Evolutionary conservation across 2,113 vertebrate species (phyloP), one percentile per base, ranked within the genome.

Genomic region (Genyomyrus donnyi): DNA sequence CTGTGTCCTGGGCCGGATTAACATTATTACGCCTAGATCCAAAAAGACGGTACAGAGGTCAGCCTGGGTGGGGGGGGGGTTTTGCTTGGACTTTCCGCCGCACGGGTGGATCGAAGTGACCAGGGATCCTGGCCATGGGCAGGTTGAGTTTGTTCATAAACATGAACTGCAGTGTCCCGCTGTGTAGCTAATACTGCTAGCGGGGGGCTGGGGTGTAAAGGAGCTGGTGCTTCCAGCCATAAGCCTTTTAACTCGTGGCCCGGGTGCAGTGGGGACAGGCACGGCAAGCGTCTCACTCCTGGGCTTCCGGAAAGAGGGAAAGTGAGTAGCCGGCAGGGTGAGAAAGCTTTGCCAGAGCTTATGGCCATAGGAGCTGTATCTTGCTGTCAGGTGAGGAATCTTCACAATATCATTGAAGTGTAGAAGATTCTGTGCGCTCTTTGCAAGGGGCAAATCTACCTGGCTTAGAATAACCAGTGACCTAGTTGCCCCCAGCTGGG

Each of bases 1-100:
- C 48, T 84, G 27, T 91, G 92, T 88, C 90, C 35, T 7, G 70
- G 70, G 70, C 70, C 35, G 13, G 70, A 77, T 77, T 77, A 77
- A 80, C 31, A 80, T 80, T 80, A 15, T 80, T 80, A 80, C 19
- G 74, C 74, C 74, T 42, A 39, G 31, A 80, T 42, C 74, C 31
- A 80, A 10, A 77, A 80, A 80, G 35, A 7, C 17, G 17, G 74
- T 19, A 80, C 74, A 80, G 35, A 42, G 74, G 74, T 80, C 74
- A 80, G 35, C 74, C 35, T 15, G 5, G 66, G 66, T 3, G 66
- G 13, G 6, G 62, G n/a, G n/a, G 21, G 56, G 2, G 2, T 9
- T 13, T 9, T 13, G n/a, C 9, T 3, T 3, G 62, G n/a, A 31
- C 62, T 27, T 70, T 13, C 62, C 0, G 10, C n/a, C 0, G 5